phyloP scores from a whole-genome alignment of 2,797 vertebrate genomes.

The Poecilia wingei region DNA sequence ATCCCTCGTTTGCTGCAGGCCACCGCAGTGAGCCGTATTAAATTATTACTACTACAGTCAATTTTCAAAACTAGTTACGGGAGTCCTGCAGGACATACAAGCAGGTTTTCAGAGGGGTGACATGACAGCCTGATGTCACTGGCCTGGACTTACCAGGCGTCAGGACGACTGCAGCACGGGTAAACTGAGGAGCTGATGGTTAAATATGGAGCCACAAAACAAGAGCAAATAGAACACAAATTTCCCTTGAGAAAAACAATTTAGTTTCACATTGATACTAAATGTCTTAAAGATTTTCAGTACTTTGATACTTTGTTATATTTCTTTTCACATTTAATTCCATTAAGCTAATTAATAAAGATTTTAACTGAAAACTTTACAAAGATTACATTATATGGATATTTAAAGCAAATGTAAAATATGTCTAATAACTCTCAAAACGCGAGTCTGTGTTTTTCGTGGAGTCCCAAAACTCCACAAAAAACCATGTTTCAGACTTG shows the following conservation, averaged over 20 bases:
- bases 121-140: slow-evolving; percentile 68
- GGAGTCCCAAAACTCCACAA: too few relatives aligned
- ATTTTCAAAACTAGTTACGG: slow-evolving; percentile 56
- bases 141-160: slow-evolving; percentile 60
- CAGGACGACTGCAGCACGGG: slow-evolving; percentile 62
- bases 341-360: neutral
- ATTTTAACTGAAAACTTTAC: neutral
- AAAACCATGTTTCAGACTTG: neutral
- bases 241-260: slow-evolving; percentile 1
- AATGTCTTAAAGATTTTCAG: neutral
- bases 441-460: too few relatives aligned
- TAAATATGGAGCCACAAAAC: slow-evolving; percentile 70
- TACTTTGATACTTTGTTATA: neutral
- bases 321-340: neutral
- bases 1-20: slow-evolving; percentile 9
- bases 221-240: slow-evolving; percentile 39
- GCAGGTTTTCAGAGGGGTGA: slow-evolving; percentile 39
- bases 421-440: neutral
- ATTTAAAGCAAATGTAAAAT: neutral
- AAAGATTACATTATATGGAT: neutral
- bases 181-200: slow-evolving; percentile 69
- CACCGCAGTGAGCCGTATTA: slow-evolving; percentile 2
- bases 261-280: neutral
- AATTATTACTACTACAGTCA: slow-evolving; percentile 21
- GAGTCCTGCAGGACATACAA: slow-evolving; percentile 34